These are phyloP conservation scores for Eumerus sabulonum DNA, from an alignment of 2,888 invertebrate genomes.

Conservation along the genomic window DNA sequence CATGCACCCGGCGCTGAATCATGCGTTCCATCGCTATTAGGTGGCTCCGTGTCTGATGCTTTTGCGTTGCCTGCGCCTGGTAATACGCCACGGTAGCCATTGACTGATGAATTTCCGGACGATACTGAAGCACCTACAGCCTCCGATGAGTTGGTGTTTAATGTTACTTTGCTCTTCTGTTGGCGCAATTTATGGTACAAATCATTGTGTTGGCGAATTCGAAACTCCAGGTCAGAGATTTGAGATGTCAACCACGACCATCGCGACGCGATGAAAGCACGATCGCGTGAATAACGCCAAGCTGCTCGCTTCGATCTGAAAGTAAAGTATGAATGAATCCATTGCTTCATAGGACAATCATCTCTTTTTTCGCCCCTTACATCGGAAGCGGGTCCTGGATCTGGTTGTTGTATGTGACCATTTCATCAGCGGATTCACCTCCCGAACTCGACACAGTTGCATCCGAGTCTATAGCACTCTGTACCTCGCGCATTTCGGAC, in stretches of 20 bases:
- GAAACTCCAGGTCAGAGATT: conserved; percentile 93
- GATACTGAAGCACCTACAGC: conserved; percentile 4
- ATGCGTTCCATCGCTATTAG: conserved; percentile 30
- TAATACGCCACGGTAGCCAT: conserved; percentile 84
- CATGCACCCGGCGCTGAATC: conserved; percentile 75
- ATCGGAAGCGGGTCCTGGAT: conserved; percentile 88
- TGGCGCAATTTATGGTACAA: conserved; percentile 82
- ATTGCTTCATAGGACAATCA: background rate
- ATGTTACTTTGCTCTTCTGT: conserved; percentile 43
- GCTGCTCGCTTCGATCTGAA: conserved; percentile 88
- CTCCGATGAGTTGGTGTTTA: conserved; percentile 32
- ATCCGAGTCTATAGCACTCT: conserved; percentile 91
- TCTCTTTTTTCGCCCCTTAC: conserved; percentile 81
- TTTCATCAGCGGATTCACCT: conserved; percentile 95
- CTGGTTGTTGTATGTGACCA: conserved; percentile 87
- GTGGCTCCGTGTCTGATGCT: conserved; percentile 41
- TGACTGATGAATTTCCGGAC: conserved; percentile 77
- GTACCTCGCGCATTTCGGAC: conserved; percentile 86
- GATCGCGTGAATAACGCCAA: conserved; percentile 89
- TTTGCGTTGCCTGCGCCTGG: conserved; percentile 80
- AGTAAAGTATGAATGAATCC: conserved; percentile 9
- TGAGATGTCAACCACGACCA: conserved; percentile 97
- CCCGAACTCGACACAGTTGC: conserved; percentile 96
- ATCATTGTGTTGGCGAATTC: conserved; percentile 92
- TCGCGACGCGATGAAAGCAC: conserved; percentile 90